These are phyloP conservation scores for Melolontha melolontha DNA, from an alignment of 2,888 invertebrate genomes.

Conservation along the genomic window DNA sequence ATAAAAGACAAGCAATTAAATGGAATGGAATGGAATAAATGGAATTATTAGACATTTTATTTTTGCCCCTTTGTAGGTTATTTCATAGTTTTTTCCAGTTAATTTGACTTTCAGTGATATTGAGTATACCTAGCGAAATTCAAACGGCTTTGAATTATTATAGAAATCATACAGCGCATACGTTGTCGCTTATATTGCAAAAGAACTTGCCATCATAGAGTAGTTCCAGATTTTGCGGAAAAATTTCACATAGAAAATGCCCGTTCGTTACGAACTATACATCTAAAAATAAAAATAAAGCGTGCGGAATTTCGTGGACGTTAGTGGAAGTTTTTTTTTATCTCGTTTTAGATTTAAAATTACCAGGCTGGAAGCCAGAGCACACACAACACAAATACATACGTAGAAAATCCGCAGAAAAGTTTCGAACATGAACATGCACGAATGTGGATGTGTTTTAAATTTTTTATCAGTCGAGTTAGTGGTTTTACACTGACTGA, in stretches of 20 bases:
- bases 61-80: no score
- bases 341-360: constrained; percentile 13
- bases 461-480: constrained; percentile 3
- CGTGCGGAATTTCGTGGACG: neutral
- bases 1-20: no score
- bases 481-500: neutral
- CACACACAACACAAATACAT: neutral
- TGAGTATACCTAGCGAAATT: no score
- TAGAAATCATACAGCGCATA: no score
- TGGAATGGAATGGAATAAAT: no score
- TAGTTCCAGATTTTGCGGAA: neutral
- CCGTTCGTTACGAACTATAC: neutral
- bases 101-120: no score
- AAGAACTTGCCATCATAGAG: no score
- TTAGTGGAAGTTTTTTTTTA: constrained; percentile 4
- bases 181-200: no score
- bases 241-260: neutral
- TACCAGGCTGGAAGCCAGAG: neutral
- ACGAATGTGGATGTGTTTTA: neutral
- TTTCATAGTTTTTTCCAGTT: no score
- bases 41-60: no score
- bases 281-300: constrained; percentile 8
- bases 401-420: constrained; percentile 2
- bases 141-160: no score
- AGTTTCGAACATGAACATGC: constrained; percentile 1